Base-by-base conservation (phyloP, 2,797 vertebrate species). In the Hyperoplus lanceolatus region DNA sequence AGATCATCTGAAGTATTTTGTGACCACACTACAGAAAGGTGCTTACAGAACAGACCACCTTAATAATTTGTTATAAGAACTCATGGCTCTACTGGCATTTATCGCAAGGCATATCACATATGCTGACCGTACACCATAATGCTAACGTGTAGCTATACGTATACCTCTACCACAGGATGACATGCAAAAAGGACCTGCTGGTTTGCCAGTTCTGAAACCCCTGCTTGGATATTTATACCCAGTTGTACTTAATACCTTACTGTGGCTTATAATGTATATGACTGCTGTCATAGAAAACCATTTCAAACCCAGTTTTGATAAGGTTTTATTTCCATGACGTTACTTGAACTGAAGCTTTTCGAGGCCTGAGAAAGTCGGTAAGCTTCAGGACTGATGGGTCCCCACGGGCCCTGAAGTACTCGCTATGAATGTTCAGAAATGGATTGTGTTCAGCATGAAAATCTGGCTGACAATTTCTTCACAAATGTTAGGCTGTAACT, bases 341-440 rank as follows among this genome's bases (percentile, higher is more conserved):
- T 84, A 92, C 89, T 91, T 91, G 88, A 92, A 89, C 51, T 65
- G 71, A 88, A 83, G 57, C 63, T 76, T 79, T 80, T 69, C 46
- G 48, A 9, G 16, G 73, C 56, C 60, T 81, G 64, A 81, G 53
- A 18, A 64, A 58, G 68, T 72, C 67, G 70, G 66, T 15, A 18
- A 73, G 75, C 75, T 87, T 79, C 67, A n/a, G 10, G 42, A 67
- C 49, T 2, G 42, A 58, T 65, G 73, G 70, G 61, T 78, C 70
- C 38, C 42, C 15, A 5, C 8, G 13, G 62, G 39, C 62, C 6
- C n/a, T 57, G 74, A 68, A 60, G 58, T 65, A 16, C 58, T 54
- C 8, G 1, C 6, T 51, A 53, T 70, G 69, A 88, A 82, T 88
- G 85, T 87, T 80, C 55, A 57, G 42, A 38, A 57, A 74, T 53